These are phyloP conservation scores for Alces alces DNA, from an alignment of 2,113 vertebrate species.

Conservation along the genomic window DNA sequence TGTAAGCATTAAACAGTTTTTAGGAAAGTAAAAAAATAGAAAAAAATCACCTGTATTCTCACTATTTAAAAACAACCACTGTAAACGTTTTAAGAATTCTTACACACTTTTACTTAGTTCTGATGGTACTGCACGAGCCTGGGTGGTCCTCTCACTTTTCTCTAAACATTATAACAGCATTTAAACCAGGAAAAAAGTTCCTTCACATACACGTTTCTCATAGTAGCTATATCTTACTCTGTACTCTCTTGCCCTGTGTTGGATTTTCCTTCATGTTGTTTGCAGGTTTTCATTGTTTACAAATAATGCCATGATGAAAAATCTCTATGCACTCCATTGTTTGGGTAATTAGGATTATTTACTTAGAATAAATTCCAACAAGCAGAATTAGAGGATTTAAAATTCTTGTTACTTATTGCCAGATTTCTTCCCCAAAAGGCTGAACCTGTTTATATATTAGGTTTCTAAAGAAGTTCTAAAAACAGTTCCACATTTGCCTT, in stretches of 20 bases:
- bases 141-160: not conserved
- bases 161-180: not conserved
- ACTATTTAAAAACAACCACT: not conserved
- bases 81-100: not conserved
- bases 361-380: not conserved
- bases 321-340: not conserved
- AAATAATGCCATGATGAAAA: not conserved
- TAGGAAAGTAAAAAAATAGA: not conserved
- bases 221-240: not conserved
- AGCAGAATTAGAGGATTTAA: conserved; percentile 14
- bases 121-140: not conserved
- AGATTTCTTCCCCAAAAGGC: not conserved
- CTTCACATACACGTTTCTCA: not conserved
- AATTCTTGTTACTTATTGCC: not conserved
- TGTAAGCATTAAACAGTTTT: not conserved
- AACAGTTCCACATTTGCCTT: not conserved
- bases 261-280: not conserved
- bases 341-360: not conserved
- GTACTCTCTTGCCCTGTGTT: not conserved
- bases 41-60: not conserved
- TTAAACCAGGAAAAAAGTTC: not conserved
- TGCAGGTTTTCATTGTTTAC: not conserved
- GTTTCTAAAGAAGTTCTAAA: not conserved
- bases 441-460: not conserved
- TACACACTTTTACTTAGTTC: not conserved